These are phyloP conservation scores for Esox niger DNA, from an alignment of 2,113 vertebrate species.

Conservation along the genomic window DNA sequence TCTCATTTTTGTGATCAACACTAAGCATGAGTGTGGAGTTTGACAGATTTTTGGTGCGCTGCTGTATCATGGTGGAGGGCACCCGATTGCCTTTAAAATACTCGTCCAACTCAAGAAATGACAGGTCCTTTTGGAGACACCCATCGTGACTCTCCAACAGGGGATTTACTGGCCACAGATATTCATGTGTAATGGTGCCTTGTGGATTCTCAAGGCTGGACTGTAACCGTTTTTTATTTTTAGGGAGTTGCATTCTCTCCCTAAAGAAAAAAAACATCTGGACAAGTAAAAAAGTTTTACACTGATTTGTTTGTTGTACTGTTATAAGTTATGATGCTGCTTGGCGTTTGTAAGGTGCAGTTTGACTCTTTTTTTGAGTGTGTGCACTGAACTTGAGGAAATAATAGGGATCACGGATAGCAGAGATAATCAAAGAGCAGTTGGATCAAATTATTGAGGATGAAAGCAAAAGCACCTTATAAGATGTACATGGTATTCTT, in stretches of 20 bases:
- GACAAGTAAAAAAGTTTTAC: slow-evolving; percentile 22
- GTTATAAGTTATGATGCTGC: slow-evolving; percentile 46
- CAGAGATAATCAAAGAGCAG: slow-evolving; percentile 51
- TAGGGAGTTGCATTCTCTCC: slow-evolving; percentile 40
- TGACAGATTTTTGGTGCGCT: slow-evolving; percentile 72
- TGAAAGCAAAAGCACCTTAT: slow-evolving; percentile 27
- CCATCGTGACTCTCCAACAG: neutral
- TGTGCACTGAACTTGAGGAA: slow-evolving; percentile 45
- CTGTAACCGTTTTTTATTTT: slow-evolving; percentile 45
- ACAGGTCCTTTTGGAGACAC: neutral
- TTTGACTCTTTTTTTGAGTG: slow-evolving; percentile 29
- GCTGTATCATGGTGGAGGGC: slow-evolving; percentile 59
- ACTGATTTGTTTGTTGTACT: slow-evolving; percentile 42
- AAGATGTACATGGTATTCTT: slow-evolving; percentile 39
- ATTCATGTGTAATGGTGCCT: slow-evolving; percentile 24
- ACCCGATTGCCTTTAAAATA: slow-evolving; percentile 61
- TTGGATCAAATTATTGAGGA: slow-evolving; percentile 37
- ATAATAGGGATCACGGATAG: slow-evolving; percentile 45
- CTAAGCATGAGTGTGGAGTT: slow-evolving; percentile 4
- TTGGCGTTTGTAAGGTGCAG: slow-evolving; percentile 42
- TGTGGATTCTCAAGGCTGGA: neutral
- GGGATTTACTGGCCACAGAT: slow-evolving; percentile 7
- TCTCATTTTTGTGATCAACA: neutral
- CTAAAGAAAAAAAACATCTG: too few relatives aligned
- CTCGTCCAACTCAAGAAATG: slow-evolving; percentile 57